A percentile compares a stretch with the other conserved stretches of the same genome.
Evolutionary conservation across 2,113 vertebrate genomes (phyloP).

Genomic region (Sebastes fasciatus): DNA sequence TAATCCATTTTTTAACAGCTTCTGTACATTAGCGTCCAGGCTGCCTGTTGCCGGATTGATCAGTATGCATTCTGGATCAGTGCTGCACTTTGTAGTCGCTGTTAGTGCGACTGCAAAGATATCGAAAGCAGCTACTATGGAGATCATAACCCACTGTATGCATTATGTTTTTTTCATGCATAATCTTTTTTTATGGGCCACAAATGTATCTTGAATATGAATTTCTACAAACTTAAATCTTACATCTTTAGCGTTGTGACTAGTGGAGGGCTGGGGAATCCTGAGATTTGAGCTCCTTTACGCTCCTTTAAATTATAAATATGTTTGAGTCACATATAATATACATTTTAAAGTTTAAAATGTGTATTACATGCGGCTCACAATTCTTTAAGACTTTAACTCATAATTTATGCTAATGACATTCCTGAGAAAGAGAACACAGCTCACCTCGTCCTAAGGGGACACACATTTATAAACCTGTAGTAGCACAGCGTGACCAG

Average conservation of each 20-base stretch:
- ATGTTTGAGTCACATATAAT: no score
- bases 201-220: no score
- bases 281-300: neutral
- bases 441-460: neutral
- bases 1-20: neutral
- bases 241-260: no score
- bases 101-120: neutral
- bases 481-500: neutral
- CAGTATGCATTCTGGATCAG: neutral
- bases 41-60: neutral
- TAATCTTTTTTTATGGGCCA: no score
- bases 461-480: neutral
- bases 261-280: neutral
- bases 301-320: no score
- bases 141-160: neutral
- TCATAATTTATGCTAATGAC: neutral
- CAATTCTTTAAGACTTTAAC: neutral
- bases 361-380: neutral
- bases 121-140: no score
- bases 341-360: no score
- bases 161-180: neutral
- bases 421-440: neutral
- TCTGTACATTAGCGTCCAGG: neutral
- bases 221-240: no score
- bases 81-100: neutral